Percentiles rank a stretch among this genome's conserved stretches.
phyloP scores from a whole-genome alignment of 1,140 invertebrate species.

The Drosophila neocordata region DNA sequence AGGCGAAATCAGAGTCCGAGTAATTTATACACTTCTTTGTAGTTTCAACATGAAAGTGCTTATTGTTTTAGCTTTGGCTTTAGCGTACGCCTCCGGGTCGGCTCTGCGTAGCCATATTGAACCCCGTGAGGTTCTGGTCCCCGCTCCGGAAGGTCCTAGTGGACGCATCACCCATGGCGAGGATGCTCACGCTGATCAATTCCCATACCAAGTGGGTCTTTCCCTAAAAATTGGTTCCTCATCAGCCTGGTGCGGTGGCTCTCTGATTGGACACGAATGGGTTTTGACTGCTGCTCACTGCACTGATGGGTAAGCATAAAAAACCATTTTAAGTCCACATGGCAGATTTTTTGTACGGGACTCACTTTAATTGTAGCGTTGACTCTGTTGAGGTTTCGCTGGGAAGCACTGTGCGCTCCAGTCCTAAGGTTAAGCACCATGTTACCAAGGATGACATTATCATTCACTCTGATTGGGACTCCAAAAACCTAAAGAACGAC shows the following conservation, averaged over 20 bases:
- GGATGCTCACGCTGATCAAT: conserved; percentile 67
- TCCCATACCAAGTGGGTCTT: conserved; percentile 82
- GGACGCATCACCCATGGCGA: conserved; percentile 80
- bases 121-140: conserved; percentile 40
- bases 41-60: conserved; percentile 69
- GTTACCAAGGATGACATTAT: conserved; percentile 55
- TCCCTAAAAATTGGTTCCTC: conserved; percentile 57
- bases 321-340: background rate
- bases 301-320: conserved; percentile 69
- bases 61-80: conserved; percentile 66
- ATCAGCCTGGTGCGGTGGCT: conserved; percentile 84
- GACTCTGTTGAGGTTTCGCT: conserved; percentile 60
- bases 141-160: conserved; percentile 39
- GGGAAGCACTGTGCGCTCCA: conserved; percentile 50
- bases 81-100: conserved; percentile 63
- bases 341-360: background rate
- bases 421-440: conserved; percentile 64
- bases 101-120: conserved; percentile 36
- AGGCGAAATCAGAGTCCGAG: background rate
- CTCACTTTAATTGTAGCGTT: conserved; percentile 23
- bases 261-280: conserved; percentile 84
- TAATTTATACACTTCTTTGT: conserved; percentile 44
- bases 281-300: conserved; percentile 86
- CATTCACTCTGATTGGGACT: conserved; percentile 83
- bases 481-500: conserved; percentile 82